Base-by-base conservation (phyloP, 2,113 vertebrate species). In the Dicrurus megarhynchus region DNA sequence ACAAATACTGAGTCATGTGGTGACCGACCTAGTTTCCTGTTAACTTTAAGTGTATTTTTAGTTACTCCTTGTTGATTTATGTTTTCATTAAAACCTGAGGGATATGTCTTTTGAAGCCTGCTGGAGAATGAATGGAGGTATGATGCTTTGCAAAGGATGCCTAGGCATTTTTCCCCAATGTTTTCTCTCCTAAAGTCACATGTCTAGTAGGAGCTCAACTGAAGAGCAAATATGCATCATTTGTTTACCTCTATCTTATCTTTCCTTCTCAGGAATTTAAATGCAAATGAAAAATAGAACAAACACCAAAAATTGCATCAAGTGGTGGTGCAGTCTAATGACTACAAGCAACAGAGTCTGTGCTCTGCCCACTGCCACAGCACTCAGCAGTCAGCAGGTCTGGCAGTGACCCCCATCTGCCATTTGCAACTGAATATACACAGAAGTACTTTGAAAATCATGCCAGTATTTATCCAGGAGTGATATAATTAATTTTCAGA, bases 211-310 rank as follows among this genome's bases (percentile, higher is more conserved):
- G 64, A 97, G 88, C 94, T 95, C 93, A 94, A 88, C 8, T 94
- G 79, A 91, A 96, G 89, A 97, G 87, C 91, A 97, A 97, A 97
- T 94, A 94, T 96, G 69, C 79, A 80, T 82, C 77, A 93, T 97
- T 97, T 98, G 95, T 96, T 98, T 97, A 95, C 90, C 56, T 89
- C 95, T 93, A 95, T 95, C 94, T 97, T 96, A 96, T 96, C 96
- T 97, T 97, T 88, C 84, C 94, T 98, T 88, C 96, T 59, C 41
- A 94, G 94, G 84, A 97, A 98, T 97, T 98, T 88, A 97, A 97
- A 98, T 97, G 96, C 97, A 98, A 97, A 97, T 95, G 91, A 68
- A 88, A 97, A 97, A 75, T 4, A 93, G 90, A 97, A 96, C 37
- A 86, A 97, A 95, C 91, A 96, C 68, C 81, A 96, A 79, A 75